phyloP scores from a whole-genome alignment of 2,888 invertebrate genomes.

The Ptychoptera contaminata region DNA sequence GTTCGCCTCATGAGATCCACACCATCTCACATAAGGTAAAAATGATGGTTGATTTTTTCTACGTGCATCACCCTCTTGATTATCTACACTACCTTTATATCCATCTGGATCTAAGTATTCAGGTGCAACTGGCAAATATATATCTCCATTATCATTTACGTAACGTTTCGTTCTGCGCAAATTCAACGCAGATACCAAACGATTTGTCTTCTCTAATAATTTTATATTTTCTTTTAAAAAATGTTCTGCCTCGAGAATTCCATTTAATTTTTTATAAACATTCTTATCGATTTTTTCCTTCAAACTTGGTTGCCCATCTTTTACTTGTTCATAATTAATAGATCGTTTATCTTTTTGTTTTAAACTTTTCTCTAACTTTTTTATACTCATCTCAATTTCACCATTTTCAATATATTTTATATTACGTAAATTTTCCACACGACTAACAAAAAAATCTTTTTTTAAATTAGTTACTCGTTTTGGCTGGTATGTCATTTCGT shows the following conservation, averaged over 20 bases:
- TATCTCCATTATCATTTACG: not conserved
- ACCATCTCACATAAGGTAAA: conserved; percentile 33
- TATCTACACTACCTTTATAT: not conserved
- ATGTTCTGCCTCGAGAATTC: not conserved
- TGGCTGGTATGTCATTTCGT: not conserved
- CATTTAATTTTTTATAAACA: no score
- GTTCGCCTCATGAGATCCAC: conserved; percentile 36
- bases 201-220: not conserved
- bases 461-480: not conserved
- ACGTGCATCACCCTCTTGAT: conserved; percentile 11
- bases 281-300: no score
- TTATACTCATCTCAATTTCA: conserved; percentile 2
- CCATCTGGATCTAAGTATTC: no score
- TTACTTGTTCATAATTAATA: not conserved
- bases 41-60: conserved; percentile 20
- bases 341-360: not conserved
- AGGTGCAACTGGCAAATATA: no score
- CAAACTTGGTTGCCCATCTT: not conserved
- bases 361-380: conserved; percentile 2
- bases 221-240: not conserved
- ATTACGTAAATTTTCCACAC: not conserved
- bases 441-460: not conserved
- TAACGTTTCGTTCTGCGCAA: conserved; percentile 29
- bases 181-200: not conserved
- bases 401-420: not conserved